Percentiles rank a stretch among this genome's conserved stretches.
Evolutionary conservation across 2,797 vertebrate genomes (phyloP).

Genomic region (Kryptopterus vitreolus): DNA sequence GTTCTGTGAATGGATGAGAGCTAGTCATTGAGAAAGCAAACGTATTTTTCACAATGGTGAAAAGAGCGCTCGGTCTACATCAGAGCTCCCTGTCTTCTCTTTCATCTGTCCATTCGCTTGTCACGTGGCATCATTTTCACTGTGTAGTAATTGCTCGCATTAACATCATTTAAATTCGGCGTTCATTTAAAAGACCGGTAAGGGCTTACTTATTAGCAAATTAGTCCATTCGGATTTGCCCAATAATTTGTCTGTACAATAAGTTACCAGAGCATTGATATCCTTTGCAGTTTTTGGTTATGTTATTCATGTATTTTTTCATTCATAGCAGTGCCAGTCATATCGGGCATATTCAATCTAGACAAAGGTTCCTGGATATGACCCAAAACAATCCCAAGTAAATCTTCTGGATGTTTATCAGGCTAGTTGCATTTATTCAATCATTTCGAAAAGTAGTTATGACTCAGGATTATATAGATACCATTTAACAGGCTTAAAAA

Average conservation of each 20-base stretch:
- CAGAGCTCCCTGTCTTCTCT: slow-evolving; percentile 40
- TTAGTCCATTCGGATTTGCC: not conserved
- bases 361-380: not conserved
- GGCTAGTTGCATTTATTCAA: not conserved
- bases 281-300: not conserved
- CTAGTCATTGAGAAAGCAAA: slow-evolving; percentile 53
- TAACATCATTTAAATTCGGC: slow-evolving; percentile 3
- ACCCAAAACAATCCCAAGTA: not conserved
- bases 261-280: not conserved
- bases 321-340: not conserved
- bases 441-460: not conserved
- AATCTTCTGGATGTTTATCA: not conserved
- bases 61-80: slow-evolving; percentile 31
- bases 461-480: not conserved
- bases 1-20: slow-evolving; percentile 49
- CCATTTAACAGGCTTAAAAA: not conserved
- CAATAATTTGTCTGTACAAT: not conserved
- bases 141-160: slow-evolving; percentile 18
- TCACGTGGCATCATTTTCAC: slow-evolving; percentile 23
- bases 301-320: not conserved
- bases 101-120: slow-evolving; percentile 43
- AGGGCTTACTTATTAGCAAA: not conserved
- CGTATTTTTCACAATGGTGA: slow-evolving; percentile 54
- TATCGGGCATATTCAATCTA: not conserved
- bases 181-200: not conserved